Base-by-base conservation (phyloP, 2,888 invertebrate species). In the Orthosia gracilis region DNA sequence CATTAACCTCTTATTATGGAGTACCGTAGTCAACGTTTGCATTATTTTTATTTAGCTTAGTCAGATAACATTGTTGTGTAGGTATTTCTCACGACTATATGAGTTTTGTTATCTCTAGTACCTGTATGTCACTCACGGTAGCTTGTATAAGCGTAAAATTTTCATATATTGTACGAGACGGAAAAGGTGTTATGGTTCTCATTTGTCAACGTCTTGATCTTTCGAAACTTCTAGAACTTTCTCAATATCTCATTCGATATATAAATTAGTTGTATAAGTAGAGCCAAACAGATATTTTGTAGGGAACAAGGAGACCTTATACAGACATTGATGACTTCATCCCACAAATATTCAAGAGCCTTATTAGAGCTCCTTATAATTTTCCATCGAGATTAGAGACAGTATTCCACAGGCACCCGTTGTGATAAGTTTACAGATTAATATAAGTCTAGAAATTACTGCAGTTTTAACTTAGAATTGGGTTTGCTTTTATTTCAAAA, bases 1-100 rank as follows among this genome's bases (percentile, higher is more conserved):
- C 80, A 85, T 88, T 90, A 89, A 88, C 84, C 84, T 87, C 74
- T 82, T 73, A 77, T 68, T 76, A 63, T 66, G 72, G 47, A 67
- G 71, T 66, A 71, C 11, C 13, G 21, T 23, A 45, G 66, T 81
- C 71, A 70, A 73, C 76, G 63, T n/a, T 75, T 79, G 80, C 67
- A 70, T 76, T 70, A 71, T 76, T 83, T 73, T 68, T 80, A 78
- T 85, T 84, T 77, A 73, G 83, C 78, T 82, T 69, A 73, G 62
- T 76, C 73, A 76, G 69, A 68, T 70, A 70, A 69, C 45, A 76
- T 66, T 63, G 67, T 67, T 74, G 31, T 57, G 52, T 73, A 77
- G 71, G 61, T 76, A 74, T 80, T 86, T 86, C 79, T 82, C 85
- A 88, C 78, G 76, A 23, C 52, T 62, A 59, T 73, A 63, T 71